Evolutionary conservation across 1,140 invertebrate species (phyloP), one percentile per base, ranked within the genome.

Genomic region (Papilio glaucus): DNA sequence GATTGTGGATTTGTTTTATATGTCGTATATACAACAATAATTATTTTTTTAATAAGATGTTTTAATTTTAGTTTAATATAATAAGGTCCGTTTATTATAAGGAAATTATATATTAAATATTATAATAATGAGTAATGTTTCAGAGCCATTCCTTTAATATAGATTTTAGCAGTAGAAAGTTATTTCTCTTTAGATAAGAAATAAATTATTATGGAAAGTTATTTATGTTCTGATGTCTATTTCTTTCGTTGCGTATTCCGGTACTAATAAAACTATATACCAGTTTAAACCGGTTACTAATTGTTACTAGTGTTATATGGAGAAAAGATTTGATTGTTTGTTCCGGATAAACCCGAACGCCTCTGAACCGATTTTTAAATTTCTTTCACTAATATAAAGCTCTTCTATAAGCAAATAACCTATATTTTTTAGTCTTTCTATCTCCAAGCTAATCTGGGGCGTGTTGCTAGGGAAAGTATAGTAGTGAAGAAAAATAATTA

Each of bases 21-120:
- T 57, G 24, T 57, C 9, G 24, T 21, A 57, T 4, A 57, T 53
- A 49, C 24, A 41, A 41, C 39, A 13, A 49, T 21, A 15, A 49
- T 57, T 57, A 57, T 57, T 57, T 18, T 53, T 57, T 57, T 57
- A 13, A 57, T 33, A 33, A 57, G 10, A 26, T 26, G 10, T 57
- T 24, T 3, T 3, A 33, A 33, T 57, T 18, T 45, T 18, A 57
- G 12, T 57, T 12, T 57, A 53, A 53, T 53, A 57, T 26, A 12
- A 57, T 57, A 26, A 4, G 21, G 21, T 57, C 21, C 49, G 21
- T 57, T 57, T 57, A 26, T 49, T 18, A 9, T 49, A 49, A 53
- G 45, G 8, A 53, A 10, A 18, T 53, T 53, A 53, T 21, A 21
- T 8, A 24, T 53, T 53, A 53, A 24, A 33, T 33, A n/a, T 45